Evolutionary conservation across 2,113 vertebrate species (phyloP), one percentile per base, ranked within the genome.

Genomic region (Corythaixoides concolor): DNA sequence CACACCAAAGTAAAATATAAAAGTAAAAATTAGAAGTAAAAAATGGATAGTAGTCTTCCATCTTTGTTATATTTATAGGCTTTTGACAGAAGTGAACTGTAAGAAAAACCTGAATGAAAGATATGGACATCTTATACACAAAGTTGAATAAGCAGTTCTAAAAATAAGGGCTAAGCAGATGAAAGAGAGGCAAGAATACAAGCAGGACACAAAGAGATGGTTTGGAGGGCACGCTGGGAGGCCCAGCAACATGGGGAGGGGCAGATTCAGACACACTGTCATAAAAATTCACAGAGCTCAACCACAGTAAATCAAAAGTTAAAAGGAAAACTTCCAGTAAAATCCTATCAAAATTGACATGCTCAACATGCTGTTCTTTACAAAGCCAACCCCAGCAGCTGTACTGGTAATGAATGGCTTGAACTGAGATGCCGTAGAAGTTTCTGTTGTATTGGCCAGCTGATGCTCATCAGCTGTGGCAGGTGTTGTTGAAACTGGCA

Each of bases 401-500:
- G 83, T 50, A 63, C 87, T 88, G 63, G 70, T 89, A 35, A 90
- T 28, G 50, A 83, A 32, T 7, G 75, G 52, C 53, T 89, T 55
- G 49, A 91, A 90, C 33, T 4, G 32, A 96, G 85, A 59, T 14
- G 8, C 59, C 10, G 0, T 22, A 59, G 72, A 89, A 80, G 64
- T 52, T 85, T 80, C 79, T 70, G 32, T 67, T 2, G 0, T 49
- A 24, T 62, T 88, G 93, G 69, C n/a, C 69, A 70, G 43, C 30
- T 85, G 88, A 90, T 58, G 47, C 27, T 96, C 90, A 96, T 88
- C 3, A 1, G 32, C 73, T 79, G 30, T 92, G 95, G 76, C 97
- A 97, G 88, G 35, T n/a, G 10, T 35, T 85, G 85, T 28, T 55
- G 83, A 95, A 96, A 94, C 64, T 73, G 55, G 95, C 52, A 84